Conservation (phyloP, 2,888 invertebrate genomes). For the Auanema sp. region DNA sequence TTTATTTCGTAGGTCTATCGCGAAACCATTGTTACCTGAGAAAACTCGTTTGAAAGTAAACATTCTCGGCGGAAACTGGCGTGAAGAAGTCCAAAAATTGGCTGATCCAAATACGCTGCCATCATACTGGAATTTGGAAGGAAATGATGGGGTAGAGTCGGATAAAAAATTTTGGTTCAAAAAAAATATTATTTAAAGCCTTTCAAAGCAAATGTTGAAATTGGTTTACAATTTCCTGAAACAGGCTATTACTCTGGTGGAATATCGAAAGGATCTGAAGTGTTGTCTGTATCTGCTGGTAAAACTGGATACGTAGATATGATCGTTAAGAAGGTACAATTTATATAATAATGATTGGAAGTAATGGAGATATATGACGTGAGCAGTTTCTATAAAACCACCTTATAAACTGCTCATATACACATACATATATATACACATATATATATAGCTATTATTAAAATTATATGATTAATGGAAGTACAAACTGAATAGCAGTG, state of each 20-base stretch:
- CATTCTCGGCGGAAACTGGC: constrained; percentile 51
- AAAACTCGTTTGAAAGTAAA: constrained; percentile 56
- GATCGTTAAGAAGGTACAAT: constrained; percentile 42
- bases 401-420: too few species aligned
- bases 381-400: background rate
- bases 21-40: constrained; percentile 57
- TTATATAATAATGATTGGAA: constrained; percentile 6
- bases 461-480: too few species aligned
- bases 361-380: constrained; percentile 1
- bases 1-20: constrained; percentile 51
- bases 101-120: constrained; percentile 54
- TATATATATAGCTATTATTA: too few species aligned
- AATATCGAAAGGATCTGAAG: constrained; percentile 28
- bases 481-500: too few species aligned
- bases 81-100: constrained; percentile 50
- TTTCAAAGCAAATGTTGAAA: constrained; percentile 49
- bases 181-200: constrained; percentile 21
- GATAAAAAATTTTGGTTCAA: background rate
- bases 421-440: too few species aligned
- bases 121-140: constrained; percentile 58
- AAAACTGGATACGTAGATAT: constrained; percentile 50
- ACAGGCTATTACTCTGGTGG: constrained; percentile 47
- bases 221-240: constrained; percentile 49
- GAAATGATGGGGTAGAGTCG: constrained; percentile 27
- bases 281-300: constrained; percentile 47